phyloP scores from a whole-genome alignment of 2,888 invertebrate genomes.

The Aromia moschata region DNA sequence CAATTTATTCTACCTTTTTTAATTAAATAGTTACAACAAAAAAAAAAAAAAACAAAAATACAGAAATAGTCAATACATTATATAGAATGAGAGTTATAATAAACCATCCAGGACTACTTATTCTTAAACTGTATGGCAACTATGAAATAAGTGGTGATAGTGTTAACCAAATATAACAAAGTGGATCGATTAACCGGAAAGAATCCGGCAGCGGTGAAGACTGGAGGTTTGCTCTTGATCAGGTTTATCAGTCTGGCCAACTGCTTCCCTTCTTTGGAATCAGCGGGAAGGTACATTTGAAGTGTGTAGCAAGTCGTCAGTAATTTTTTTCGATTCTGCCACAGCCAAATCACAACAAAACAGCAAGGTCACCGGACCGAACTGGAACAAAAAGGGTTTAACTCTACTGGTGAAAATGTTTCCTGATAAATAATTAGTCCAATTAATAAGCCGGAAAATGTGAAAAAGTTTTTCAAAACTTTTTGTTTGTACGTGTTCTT shows the following conservation, averaged over 20 bases:
- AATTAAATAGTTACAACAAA: too few species aligned
- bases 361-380: not conserved
- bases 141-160: conserved; percentile 5
- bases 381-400: conserved; percentile 1
- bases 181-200: not conserved
- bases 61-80: too few species aligned
- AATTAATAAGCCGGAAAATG: too few species aligned
- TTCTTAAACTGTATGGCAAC: conserved; percentile 6
- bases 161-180: not conserved
- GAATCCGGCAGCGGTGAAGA: conserved; percentile 1
- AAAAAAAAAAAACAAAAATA: too few species aligned
- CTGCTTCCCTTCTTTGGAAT: not conserved
- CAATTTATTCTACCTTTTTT: too few species aligned
- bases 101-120: too few species aligned
- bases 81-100: too few species aligned
- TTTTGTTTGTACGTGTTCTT: too few species aligned
- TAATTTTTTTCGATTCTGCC: not conserved
- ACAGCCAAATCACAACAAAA: not conserved
- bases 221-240: not conserved
- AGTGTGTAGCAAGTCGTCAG: not conserved
- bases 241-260: not conserved
- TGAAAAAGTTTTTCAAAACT: too few species aligned
- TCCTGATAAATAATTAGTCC: too few species aligned
- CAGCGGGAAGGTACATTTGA: not conserved
- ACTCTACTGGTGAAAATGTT: too few species aligned